Conservation (phyloP, 2,888 invertebrate species). For the Ormyrus labotus region DNA sequence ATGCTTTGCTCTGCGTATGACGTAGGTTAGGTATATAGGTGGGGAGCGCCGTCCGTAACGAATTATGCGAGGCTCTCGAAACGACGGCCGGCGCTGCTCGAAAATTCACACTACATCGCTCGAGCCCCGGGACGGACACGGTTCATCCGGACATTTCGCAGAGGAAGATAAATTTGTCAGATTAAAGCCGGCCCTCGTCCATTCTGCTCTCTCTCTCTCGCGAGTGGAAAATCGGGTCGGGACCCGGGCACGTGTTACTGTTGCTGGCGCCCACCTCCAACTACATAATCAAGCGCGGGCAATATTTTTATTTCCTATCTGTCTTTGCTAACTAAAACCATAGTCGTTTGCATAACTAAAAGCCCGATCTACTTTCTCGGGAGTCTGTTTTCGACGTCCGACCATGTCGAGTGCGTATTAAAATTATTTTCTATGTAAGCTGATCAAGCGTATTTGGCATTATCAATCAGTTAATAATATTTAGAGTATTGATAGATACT, state of each 20-base stretch:
- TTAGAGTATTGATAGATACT: too few species aligned
- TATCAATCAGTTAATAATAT: too few species aligned
- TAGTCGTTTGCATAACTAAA: too few species aligned
- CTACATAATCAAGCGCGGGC: conserved; percentile 35
- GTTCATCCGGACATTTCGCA: conserved; percentile 56
- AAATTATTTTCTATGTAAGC: too few species aligned
- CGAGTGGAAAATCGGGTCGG: conserved; percentile 54
- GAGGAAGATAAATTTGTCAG: conserved; percentile 62
- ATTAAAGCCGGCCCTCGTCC: conserved; percentile 56
- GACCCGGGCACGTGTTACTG: conserved; percentile 51
- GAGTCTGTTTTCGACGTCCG: too few species aligned
- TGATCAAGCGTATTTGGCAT: too few species aligned
- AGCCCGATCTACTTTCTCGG: too few species aligned
- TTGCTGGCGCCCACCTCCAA: not conserved
- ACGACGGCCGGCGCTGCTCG: conserved; percentile 57
- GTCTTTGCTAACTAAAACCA: too few species aligned
- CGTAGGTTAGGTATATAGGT: not conserved
- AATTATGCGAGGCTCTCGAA: conserved; percentile 62
- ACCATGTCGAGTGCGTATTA: too few species aligned
- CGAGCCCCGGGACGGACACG: conserved; percentile 55
- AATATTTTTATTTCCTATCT: conserved; percentile 25
- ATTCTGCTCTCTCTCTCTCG: conserved; percentile 36
- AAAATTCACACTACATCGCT: conserved; percentile 61
- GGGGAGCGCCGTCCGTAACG: conserved; percentile 42
- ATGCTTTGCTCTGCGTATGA: conserved; percentile 10